These are phyloP conservation scores for Himalopsyche phryganea DNA, from an alignment of 1,140 invertebrate genomes.

Conservation along the genomic window DNA sequence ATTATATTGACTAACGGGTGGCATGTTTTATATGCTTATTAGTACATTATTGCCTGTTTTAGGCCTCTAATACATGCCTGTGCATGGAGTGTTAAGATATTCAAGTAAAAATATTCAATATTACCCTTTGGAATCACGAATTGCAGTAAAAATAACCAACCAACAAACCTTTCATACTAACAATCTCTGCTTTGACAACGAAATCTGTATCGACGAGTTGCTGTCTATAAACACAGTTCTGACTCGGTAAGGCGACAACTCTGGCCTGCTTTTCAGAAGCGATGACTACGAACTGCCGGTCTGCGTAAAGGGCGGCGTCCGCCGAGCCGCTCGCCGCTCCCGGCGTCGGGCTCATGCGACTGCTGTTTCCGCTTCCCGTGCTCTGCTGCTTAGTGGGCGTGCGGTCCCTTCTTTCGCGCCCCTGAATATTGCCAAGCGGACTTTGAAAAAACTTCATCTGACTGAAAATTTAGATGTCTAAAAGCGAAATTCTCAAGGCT, in stretches of 20 bases:
- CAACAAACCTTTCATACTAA: conserved; percentile 91
- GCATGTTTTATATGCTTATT: too few species aligned
- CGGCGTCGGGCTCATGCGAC: conserved; percentile 73
- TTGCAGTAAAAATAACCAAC: too few species aligned
- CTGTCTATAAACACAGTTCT: conserved; percentile 85
- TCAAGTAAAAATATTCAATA: too few species aligned
- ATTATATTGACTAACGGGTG: too few species aligned
- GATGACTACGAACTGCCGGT: conserved; percentile 90
- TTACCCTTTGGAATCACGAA: too few species aligned
- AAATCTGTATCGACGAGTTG: conserved; percentile 84
- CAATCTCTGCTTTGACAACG: conserved; percentile 91
- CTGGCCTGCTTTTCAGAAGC: conserved; percentile 93
- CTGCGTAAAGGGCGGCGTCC: conserved; percentile 58
- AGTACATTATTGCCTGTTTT: too few species aligned
- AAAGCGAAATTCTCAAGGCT: too few species aligned
- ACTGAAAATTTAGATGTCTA: too few species aligned
- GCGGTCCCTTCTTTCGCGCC: conserved; percentile 42
- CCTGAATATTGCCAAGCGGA: conserved; percentile 21
- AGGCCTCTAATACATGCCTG: too few species aligned
- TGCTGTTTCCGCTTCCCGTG: conserved; percentile 45
- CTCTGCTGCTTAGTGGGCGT: conserved; percentile 62
- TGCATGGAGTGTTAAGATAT: too few species aligned
- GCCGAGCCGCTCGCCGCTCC: conserved; percentile 47
- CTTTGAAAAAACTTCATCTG: not conserved
- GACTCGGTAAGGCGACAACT: conserved; percentile 89